These are phyloP conservation scores for Vollenhovia emeryi DNA, from an alignment of 1,140 invertebrate genomes.

Conservation along the genomic window DNA sequence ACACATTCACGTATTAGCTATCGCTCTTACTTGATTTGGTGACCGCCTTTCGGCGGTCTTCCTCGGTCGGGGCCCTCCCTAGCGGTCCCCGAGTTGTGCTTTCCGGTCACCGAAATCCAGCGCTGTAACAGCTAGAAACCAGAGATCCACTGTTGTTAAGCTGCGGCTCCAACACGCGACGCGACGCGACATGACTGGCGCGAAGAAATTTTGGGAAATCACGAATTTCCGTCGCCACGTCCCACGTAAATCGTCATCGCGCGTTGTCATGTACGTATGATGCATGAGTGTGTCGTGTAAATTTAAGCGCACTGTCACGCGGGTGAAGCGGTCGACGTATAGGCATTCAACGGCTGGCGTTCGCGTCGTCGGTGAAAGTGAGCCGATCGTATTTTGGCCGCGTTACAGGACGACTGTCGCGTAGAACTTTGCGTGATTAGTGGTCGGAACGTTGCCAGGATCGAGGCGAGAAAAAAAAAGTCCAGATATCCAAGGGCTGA, in stretches of 20 bases:
- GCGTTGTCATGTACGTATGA: slow-evolving; percentile 26
- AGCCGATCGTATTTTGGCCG: slow-evolving; percentile 30
- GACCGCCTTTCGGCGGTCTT: slow-evolving; percentile 80
- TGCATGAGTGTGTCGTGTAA: slow-evolving; percentile 57
- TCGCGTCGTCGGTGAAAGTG: not conserved
- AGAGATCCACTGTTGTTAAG: slow-evolving; percentile 67
- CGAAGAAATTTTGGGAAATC: slow-evolving; percentile 57
- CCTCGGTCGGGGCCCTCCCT: slow-evolving; percentile 77
- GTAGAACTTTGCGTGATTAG: slow-evolving; percentile 9
- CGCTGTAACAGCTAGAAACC: slow-evolving; percentile 82
- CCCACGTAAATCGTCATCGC: slow-evolving; percentile 44
- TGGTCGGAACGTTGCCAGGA: slow-evolving; percentile 21
- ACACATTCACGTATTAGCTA: not conserved
- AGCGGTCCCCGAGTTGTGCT: slow-evolving; percentile 77
- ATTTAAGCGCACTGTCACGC: slow-evolving; percentile 53
- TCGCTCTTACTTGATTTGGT: slow-evolving; percentile 72
- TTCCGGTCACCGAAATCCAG: slow-evolving; percentile 76
- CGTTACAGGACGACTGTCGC: slow-evolving; percentile 15
- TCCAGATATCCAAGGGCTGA: not conserved
- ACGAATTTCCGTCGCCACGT: not conserved
- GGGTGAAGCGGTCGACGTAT: not conserved
- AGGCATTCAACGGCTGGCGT: not conserved
- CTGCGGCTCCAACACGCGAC: not conserved
- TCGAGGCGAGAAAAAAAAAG: slow-evolving; percentile 6
- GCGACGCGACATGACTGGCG: slow-evolving; percentile 30